Conservation (phyloP, 92 coral and sea anemone genomes). For the Phenganax stokvisi region DNA sequence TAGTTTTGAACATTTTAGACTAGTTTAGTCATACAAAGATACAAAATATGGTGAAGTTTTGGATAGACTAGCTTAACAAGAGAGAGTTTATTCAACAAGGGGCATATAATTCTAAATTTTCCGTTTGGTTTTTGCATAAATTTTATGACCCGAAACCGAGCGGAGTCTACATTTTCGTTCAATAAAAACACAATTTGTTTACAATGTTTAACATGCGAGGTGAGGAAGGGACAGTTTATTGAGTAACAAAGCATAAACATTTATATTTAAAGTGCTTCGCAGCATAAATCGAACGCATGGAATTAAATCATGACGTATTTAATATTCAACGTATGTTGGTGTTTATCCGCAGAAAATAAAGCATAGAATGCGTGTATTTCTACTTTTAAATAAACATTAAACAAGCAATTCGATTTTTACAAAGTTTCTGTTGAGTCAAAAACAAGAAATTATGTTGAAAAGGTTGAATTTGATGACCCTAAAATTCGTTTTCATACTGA, state of each 20-base stretch:
- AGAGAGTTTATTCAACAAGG: background rate
- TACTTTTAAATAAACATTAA: slow-evolving; percentile 3
- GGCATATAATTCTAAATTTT: background rate
- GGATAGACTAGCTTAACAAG: too few relatives aligned
- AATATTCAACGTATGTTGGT: slow-evolving; percentile 2
- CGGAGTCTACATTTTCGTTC: background rate
- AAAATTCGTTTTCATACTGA: background rate
- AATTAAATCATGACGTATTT: background rate
- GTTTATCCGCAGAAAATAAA: background rate
- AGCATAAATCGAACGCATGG: slow-evolving; percentile 8
- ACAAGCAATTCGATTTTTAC: background rate
- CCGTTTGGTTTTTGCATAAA: slow-evolving; percentile 22
- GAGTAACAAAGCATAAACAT: too few relatives aligned
- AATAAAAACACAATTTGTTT: background rate
- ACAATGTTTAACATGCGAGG: background rate
- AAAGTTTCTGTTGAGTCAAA: background rate
- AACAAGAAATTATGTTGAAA: background rate
- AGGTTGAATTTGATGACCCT: too few relatives aligned
- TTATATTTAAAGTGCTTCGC: background rate
- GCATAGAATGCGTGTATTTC: background rate
- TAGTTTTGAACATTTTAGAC: background rate
- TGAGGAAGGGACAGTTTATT: background rate
- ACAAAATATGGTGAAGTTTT: background rate
- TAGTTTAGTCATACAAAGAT: background rate
- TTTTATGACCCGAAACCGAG: background rate